Evolutionary conservation across 1,140 invertebrate genomes (phyloP).

Genomic region (Parasteatoda tepidariorum): DNA sequence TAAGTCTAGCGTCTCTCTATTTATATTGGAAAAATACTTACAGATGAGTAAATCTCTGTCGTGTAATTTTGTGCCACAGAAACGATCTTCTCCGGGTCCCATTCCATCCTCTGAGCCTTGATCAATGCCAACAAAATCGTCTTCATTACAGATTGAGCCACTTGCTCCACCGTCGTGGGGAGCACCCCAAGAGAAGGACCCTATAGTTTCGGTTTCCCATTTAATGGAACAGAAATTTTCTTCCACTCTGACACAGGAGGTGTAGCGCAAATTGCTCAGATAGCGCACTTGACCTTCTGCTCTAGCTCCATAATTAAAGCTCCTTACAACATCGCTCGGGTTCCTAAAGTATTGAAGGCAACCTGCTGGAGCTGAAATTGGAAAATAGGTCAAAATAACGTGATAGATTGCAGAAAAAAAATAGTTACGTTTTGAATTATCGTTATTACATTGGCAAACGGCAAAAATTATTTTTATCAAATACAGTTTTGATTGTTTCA

Average conservation of each 20-base stretch:
- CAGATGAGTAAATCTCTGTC: constrained; percentile 63
- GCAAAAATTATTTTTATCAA: too few relatives aligned
- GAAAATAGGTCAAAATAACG: constrained; percentile 35
- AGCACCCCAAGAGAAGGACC: constrained; percentile 63
- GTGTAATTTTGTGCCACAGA: constrained; percentile 63
- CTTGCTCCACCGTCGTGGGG: constrained; percentile 63
- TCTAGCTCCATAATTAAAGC: constrained; percentile 75
- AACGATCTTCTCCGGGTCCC: constrained; percentile 64
- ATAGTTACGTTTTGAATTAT: too few relatives aligned
- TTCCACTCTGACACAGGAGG: constrained; percentile 85
- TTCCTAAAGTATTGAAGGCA: constrained; percentile 80
- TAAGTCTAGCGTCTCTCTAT: too few relatives aligned
- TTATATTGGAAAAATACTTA: too few relatives aligned
- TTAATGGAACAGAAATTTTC: constrained; percentile 86
- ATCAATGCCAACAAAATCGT: constrained; percentile 65
- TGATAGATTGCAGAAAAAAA: too few relatives aligned
- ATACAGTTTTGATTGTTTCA: too few relatives aligned
- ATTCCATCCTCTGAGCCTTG: constrained; percentile 64
- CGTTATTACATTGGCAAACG: too few relatives aligned
- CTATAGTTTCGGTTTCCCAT: constrained; percentile 64
- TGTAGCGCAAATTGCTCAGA: constrained; percentile 89
- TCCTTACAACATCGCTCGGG: constrained; percentile 74
- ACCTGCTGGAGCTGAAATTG: constrained; percentile 70
- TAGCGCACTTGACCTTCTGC: constrained; percentile 75
- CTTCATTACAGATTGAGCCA: constrained; percentile 64